Evolutionary conservation across 2,113 vertebrate genomes (phyloP), one percentile per base, ranked within the genome.

Genomic region (Strix aluco): DNA sequence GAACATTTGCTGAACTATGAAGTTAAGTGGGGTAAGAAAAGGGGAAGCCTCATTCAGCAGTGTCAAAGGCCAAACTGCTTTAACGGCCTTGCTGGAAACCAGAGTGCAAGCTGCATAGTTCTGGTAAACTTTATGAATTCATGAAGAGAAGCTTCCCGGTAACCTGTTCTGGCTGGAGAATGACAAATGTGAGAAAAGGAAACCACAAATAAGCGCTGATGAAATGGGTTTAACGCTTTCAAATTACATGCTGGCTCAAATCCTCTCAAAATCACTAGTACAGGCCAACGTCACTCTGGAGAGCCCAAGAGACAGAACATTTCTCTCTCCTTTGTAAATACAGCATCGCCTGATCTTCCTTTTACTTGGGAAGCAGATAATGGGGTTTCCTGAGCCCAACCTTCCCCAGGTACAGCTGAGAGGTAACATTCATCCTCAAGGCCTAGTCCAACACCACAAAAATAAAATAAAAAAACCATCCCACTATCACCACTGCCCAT

Each of bases 131-230:
- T 71, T 49, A 85, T 32, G 47, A 96, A 74, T 93, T 74, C 89
- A 81, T 27, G 54, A 72, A 82, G 49, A 89, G 17, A 21, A 91
- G 42, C 86, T 89, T 95, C 72, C 62, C 58, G 15, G 69, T 77
- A 84, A 95, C 94, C 59, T 83, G 15, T 32, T 83, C 44, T 75
- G 89, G 89, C 72, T 92, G 92, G 74, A 77, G 84, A 92, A 72
- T 3, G 14, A 83, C 46, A 78, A 92, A 32, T 5, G 42, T 23
- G 61, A 63, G 78, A 73, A 63, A 81, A 94, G 86, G 80, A 96
- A 97, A 92, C 95, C 91, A 92, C 91, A 95, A 97, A 72, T 66
- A 96, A 93, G 70, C 3, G 2, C 73, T 82, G 75, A 95, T 82
- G 66, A 96, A 92, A 96, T 69, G 51, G 52, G 42, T 94, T 95